Evolutionary conservation across 2,797 vertebrate genomes (phyloP), one percentile per base, ranked within the genome.

Genomic region (Notolabrus celidotus): DNA sequence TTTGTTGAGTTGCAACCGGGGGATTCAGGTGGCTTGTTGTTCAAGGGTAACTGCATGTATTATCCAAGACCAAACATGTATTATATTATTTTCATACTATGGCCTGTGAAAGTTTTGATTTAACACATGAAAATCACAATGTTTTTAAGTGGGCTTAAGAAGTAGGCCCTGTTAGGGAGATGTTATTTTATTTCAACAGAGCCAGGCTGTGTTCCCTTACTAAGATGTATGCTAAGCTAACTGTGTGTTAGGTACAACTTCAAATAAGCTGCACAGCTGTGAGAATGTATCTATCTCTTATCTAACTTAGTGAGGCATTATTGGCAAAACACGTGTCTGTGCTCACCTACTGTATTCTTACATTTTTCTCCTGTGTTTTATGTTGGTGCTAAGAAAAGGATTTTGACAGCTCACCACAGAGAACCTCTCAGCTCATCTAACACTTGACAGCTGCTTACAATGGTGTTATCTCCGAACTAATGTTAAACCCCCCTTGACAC

Each of bases 381-480:
- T 54, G 27, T 39, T 52, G 49, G 4, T 14, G 39, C 63, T 71
- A 83, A 78, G 73, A 79, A 68, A 77, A 63, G 49, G 54, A 71
- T 77, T 84, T 65, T 86, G 86, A 86, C 83, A 74, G 61, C 49
- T 76, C 33, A 52, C 76, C 60, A 68, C 62, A 73, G 63, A 38
- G 29, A 83, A 81, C 67, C 58, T 84, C 68, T 82, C 77, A 67
- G 73, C 67, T 92, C 85, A 81, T 74, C 80, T 89, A 82, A 71
- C 88, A 86, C 86, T 86, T 82, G 84, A 88, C 91, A 93, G 88
- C 88, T 92, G 92, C 75, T 88, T 83, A 86, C 55, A 78, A 70
- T 15, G 0, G 57, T 19, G 50, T 87, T 88, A 87, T 89, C 82
- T 87, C 62, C 67, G 49, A 82, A 70, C 76, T 54, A 56, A 74